Percentiles rank a stretch among this genome's conserved stretches.
phyloP scores from a whole-genome alignment of 2,888 invertebrate species.

The Cheilosia grossa region DNA sequence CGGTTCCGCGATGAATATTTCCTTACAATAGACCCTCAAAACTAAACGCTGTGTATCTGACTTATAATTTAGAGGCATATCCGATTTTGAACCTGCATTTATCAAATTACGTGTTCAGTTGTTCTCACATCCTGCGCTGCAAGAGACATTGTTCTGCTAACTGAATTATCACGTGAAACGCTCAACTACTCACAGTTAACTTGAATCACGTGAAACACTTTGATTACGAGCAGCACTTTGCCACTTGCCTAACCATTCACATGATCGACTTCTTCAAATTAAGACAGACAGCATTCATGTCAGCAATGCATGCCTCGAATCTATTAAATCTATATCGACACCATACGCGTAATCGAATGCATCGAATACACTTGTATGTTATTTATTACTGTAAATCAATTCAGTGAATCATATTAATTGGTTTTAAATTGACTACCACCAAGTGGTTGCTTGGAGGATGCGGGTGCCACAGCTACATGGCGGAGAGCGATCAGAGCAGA shows the following conservation, averaged over 20 bases:
- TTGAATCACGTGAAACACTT: background rate
- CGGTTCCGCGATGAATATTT: no score
- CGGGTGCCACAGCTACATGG: slow-evolving; percentile 17
- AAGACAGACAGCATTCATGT: slow-evolving; percentile 7
- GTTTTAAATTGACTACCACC: slow-evolving; percentile 62
- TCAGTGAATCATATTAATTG: slow-evolving; percentile 69
- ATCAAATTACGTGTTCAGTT: no score
- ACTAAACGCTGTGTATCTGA: no score
- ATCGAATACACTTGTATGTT: slow-evolving; percentile 1
- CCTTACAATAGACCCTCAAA: no score
- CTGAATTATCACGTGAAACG: background rate
- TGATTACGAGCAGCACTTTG: background rate
- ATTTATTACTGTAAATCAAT: slow-evolving; percentile 69
- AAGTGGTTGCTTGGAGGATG: slow-evolving; percentile 26
- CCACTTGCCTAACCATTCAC: slow-evolving; percentile 3
- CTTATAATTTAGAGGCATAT: no score
- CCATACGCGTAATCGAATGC: slow-evolving; percentile 1
- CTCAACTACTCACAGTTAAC: background rate
- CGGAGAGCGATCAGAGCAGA: slow-evolving; percentile 9
- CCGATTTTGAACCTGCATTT: no score
- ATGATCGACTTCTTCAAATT: slow-evolving; percentile 11
- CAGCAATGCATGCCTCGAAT: background rate
- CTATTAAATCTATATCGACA: background rate
- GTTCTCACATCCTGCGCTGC: background rate
- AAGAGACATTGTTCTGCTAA: background rate